Evolutionary conservation across 1,140 invertebrate genomes (phyloP).

Genomic region (Calliopsis andreniformis): DNA sequence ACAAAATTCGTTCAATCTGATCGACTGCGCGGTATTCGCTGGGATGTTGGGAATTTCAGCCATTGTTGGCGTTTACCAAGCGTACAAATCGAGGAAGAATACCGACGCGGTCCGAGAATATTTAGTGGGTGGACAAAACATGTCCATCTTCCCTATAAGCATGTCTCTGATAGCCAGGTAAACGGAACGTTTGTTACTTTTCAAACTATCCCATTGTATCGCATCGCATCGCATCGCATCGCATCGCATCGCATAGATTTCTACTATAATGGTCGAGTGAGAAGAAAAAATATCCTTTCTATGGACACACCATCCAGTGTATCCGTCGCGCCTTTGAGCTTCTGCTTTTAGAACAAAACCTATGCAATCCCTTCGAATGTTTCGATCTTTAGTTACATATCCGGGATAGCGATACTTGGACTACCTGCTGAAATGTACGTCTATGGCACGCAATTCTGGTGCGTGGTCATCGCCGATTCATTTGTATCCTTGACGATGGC

Average conservation of each 20-base stretch:
- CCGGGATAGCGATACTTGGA: constrained; percentile 94
- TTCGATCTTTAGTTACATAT: constrained; percentile 90
- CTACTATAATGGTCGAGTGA: too few relatives aligned
- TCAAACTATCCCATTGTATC: not conserved
- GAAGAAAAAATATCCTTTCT: too few relatives aligned
- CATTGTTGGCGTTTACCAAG: constrained; percentile 86
- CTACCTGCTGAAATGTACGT: constrained; percentile 95
- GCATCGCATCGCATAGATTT: too few relatives aligned
- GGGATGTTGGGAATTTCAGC: constrained; percentile 84
- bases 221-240: too few relatives aligned
- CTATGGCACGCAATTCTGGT: constrained; percentile 91
- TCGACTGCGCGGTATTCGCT: constrained; percentile 84
- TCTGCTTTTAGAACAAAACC: too few relatives aligned
- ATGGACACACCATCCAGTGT: too few relatives aligned
- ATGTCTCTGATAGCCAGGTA: constrained; percentile 86
- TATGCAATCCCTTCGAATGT: too few relatives aligned
- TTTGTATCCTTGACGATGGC: constrained; percentile 88
- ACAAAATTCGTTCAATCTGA: constrained; percentile 73
- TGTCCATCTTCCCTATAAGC: constrained; percentile 85
- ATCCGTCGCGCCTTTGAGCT: too few relatives aligned
- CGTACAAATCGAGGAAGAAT: constrained; percentile 81
- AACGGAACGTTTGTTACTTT: not conserved
- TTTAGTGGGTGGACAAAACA: constrained; percentile 84
- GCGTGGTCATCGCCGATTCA: constrained; percentile 85
- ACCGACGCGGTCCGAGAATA: constrained; percentile 84